Conservation (phyloP, 2,888 invertebrate species). For the Cheilosia soror region DNA sequence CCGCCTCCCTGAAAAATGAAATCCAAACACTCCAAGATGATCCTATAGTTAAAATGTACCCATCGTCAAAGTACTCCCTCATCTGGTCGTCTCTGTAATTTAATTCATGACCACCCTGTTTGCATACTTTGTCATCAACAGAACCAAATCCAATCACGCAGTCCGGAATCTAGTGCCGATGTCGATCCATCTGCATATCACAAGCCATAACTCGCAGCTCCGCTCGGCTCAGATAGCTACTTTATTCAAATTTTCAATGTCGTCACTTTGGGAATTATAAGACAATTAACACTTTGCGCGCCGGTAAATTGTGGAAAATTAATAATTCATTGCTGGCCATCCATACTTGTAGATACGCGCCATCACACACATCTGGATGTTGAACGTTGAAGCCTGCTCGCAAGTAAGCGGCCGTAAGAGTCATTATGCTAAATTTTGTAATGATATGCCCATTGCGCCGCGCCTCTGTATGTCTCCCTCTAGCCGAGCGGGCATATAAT, state of each 20-base stretch:
- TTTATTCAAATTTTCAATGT: constrained; percentile 73
- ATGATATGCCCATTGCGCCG: constrained; percentile 73
- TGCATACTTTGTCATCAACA: background rate
- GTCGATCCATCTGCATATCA: constrained; percentile 25
- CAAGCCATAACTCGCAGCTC: constrained; percentile 30
- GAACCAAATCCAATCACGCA: constrained; percentile 23
- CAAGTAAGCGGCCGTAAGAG: constrained; percentile 36
- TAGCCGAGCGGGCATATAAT: constrained; percentile 43
- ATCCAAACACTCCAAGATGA: too few relatives aligned
- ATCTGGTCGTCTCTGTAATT: too few relatives aligned
- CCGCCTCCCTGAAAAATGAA: too few relatives aligned
- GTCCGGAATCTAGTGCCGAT: background rate
- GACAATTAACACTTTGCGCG: constrained; percentile 75
- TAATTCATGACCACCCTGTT: too few relatives aligned
- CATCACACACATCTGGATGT: constrained; percentile 24
- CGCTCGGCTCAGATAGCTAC: constrained; percentile 52
- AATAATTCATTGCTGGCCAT: constrained; percentile 75
- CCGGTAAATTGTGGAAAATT: constrained; percentile 68
- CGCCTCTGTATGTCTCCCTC: constrained; percentile 5
- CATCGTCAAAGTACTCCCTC: too few relatives aligned
- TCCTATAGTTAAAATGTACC: too few relatives aligned
- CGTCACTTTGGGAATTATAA: constrained; percentile 68
- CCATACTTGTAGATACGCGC: constrained; percentile 7
- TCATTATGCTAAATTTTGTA: constrained; percentile 73
- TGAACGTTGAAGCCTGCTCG: constrained; percentile 39